Conservation (phyloP, 2,888 invertebrate genomes). For the Xylota sylvarum region DNA sequence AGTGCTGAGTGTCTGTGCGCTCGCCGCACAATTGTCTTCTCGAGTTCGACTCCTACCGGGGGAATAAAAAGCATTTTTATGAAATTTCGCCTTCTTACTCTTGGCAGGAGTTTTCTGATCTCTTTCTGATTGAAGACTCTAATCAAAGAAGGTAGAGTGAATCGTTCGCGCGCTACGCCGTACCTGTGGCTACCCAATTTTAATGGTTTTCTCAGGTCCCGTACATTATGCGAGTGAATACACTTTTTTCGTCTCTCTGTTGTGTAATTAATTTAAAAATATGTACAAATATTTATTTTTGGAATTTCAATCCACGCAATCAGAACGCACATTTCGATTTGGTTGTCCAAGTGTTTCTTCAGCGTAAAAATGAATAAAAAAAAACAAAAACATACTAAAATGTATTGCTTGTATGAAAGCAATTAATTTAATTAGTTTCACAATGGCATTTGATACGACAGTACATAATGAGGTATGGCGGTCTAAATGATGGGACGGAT, state of each 20-base stretch:
- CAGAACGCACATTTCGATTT: not conserved
- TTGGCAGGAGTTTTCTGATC: conserved; percentile 82
- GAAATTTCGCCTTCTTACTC: conserved; percentile 80
- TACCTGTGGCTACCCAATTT: conserved; percentile 78
- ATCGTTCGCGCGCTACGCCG: conserved; percentile 83
- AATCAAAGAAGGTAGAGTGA: conserved; percentile 84
- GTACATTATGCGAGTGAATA: conserved; percentile 80
- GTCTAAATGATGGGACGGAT: conserved; percentile 40
- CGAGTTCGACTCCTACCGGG: conserved; percentile 36
- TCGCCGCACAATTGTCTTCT: not conserved
- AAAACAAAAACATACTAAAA: not conserved
- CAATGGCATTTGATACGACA: conserved; percentile 29
- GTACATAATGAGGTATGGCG: not conserved
- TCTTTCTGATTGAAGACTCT: conserved; percentile 80
- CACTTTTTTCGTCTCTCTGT: conserved; percentile 63
- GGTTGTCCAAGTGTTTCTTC: not conserved
- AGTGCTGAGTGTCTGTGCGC: conserved; percentile 26
- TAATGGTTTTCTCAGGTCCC: conserved; percentile 78
- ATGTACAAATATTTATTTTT: conserved; percentile 2
- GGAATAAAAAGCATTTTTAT: not conserved
- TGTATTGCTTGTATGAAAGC: conserved; percentile 6
- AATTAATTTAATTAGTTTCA: conserved; percentile 26
- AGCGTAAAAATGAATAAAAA: no score
- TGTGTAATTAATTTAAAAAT: not conserved
- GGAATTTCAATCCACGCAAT: not conserved